A percentile compares a stretch with the other conserved stretches of the same genome.
These are phyloP conservation scores for Perithous albicinctus DNA, from an alignment of 2,888 invertebrate species.

Conservation along the genomic window DNA sequence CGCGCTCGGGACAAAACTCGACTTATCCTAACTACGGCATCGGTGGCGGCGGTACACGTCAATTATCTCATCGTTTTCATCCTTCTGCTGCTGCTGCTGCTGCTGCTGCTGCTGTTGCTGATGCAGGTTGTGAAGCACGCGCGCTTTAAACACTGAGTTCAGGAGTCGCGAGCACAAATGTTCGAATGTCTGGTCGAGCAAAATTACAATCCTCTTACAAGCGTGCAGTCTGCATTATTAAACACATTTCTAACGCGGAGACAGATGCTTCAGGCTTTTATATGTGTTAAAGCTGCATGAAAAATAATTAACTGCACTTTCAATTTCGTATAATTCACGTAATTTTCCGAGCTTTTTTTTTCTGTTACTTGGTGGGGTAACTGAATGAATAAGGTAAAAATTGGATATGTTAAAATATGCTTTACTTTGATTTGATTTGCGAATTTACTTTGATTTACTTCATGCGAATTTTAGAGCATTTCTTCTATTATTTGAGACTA, in stretches of 20 bases:
- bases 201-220: conserved; percentile 39
- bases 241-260: neutral
- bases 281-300: neutral
- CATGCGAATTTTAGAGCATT: too few relatives aligned
- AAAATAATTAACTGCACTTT: neutral
- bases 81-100: conserved; percentile 60
- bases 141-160: conserved; percentile 44
- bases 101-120: conserved; percentile 9
- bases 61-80: conserved; percentile 77
- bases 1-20: conserved; percentile 66
- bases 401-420: too few relatives aligned
- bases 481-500: too few relatives aligned
- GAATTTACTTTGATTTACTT: too few relatives aligned
- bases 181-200: conserved; percentile 14
- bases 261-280: neutral
- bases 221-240: neutral
- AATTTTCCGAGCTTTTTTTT: too few relatives aligned
- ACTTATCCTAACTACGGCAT: conserved; percentile 67
- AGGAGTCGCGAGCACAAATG: conserved; percentile 37
- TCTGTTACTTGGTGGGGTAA: too few relatives aligned
- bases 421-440: too few relatives aligned
- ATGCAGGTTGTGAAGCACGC: conserved; percentile 45
- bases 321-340: neutral
- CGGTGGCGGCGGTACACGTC: conserved; percentile 69
- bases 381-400: too few relatives aligned